Percentiles rank a stretch among this genome's conserved stretches.
These are phyloP conservation scores for Aproaerema taeniolella DNA, from an alignment of 2,888 invertebrate species.

Conservation along the genomic window DNA sequence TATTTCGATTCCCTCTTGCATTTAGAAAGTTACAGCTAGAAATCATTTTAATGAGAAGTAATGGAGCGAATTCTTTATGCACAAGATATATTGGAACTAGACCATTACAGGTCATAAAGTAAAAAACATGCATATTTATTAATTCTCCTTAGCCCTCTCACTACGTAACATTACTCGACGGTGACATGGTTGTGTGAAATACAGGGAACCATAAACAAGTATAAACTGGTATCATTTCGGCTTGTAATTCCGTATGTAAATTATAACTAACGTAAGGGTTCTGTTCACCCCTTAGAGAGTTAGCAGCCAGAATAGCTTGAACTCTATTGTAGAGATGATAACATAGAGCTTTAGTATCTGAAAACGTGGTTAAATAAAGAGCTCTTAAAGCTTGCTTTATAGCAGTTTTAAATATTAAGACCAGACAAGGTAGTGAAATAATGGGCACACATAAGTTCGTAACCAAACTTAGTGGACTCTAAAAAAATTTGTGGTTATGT, in stretches of 20 bases:
- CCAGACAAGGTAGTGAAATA: constrained; percentile 25
- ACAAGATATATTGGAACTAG: not conserved
- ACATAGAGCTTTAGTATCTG: no score
- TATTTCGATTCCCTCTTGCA: constrained; percentile 57
- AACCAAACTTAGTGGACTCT: no score
- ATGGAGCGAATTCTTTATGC: constrained; percentile 25
- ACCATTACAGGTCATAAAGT: not conserved
- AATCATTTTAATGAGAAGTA: constrained; percentile 52
- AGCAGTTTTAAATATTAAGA: constrained; percentile 65
- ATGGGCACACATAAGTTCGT: no score
- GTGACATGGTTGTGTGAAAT: constrained; percentile 12
- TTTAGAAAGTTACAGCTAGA: constrained; percentile 50
- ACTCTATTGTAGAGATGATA: constrained; percentile 23
- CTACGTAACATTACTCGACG: not conserved
- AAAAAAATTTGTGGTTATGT: no score
- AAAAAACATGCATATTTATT: not conserved
- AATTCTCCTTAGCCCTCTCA: not conserved
- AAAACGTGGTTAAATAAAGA: constrained; percentile 29
- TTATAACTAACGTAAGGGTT: constrained; percentile 67
- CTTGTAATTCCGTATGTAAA: constrained; percentile 74
- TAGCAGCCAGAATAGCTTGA: constrained; percentile 32
- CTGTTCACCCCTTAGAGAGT: constrained; percentile 58
- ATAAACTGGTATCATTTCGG: constrained; percentile 59
- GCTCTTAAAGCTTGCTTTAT: constrained; percentile 51
- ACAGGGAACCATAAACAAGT: constrained; percentile 48